Evolutionary conservation across 2,113 vertebrate genomes (phyloP).

Genomic region (Felis catus): DNA sequence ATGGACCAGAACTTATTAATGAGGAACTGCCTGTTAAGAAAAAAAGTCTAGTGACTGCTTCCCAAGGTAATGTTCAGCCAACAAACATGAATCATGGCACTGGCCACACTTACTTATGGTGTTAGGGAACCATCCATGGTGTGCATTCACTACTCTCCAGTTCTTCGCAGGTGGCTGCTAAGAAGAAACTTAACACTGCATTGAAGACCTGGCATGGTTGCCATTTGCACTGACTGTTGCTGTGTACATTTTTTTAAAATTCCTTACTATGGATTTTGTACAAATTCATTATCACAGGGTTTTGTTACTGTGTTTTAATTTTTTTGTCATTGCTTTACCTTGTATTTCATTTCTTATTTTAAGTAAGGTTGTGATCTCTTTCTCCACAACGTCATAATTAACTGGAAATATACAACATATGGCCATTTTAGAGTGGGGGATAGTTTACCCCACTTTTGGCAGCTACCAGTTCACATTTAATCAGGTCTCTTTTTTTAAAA

Average conservation of each 20-base stretch:
- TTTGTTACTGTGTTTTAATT: neutral
- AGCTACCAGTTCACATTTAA: neutral
- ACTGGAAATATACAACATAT: neutral
- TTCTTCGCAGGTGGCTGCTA: neutral
- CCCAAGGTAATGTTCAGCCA: neutral
- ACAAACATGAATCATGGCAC: neutral
- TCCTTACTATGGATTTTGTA: conserved; percentile 5
- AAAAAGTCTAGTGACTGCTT: neutral
- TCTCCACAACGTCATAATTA: neutral
- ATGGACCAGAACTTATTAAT: neutral
- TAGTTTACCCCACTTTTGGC: neutral
- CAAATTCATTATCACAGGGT: neutral
- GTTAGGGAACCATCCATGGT: neutral
- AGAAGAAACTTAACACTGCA: neutral
- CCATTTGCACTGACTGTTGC: neutral
- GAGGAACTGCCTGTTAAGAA: neutral
- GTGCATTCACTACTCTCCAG: neutral
- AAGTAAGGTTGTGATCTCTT: neutral
- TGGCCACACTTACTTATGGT: neutral
- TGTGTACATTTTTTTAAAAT: neutral
- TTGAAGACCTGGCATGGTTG: neutral
- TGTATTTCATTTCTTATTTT: conserved; percentile 21
- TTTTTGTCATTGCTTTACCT: neutral
- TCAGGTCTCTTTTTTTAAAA: neutral
- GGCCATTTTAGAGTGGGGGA: neutral